Base-by-base conservation (phyloP, 2,888 invertebrate genomes). In the Nesidiocoris tenuis region DNA sequence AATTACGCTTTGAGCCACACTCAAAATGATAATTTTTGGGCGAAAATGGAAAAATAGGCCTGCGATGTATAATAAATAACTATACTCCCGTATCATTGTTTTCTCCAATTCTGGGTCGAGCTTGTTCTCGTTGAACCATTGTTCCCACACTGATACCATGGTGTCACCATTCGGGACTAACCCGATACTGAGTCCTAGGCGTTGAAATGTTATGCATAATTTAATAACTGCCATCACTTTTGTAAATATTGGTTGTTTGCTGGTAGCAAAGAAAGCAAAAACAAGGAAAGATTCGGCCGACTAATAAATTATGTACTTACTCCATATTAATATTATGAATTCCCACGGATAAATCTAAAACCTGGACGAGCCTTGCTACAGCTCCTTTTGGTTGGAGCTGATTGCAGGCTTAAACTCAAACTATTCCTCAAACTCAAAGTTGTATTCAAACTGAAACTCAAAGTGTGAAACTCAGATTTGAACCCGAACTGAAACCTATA, bases 11-110 rank as follows among this genome's bases (percentile, higher is more conserved):
- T 67, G 67, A 1, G 12, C 19, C 1, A 67, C n/a, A 21, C 67
- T 67, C 1, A 55, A 1, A 17, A 67, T 21, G 17, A 25, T 18
- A 55, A 55, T 21, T n/a, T 7, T 55, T 19, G 55, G 54, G 9
- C 22, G 7, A 21, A 19, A 18, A 21, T 67, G 39, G 18, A 67
- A 39, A 9, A 67, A 5, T 21, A 67, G 21, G 1, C 67, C 67
- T 2, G 39, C 39, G 1, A 55, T 18, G 55, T 19, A 55, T 54
- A 67, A 19, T 16, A 67, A 19, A 21, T 67, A 67, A 19, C 22
- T 54, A n/a, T 67, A 67, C 55, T 67, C 67, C 12, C 5, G 16
- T 3, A 55, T 1, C 67, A 67, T 67, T 1, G 55, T 67, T n/a
- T 67, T 19, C 19, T 67, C 67, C 67, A 21, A 5, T 12, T 67